Evolutionary conservation across 2,113 vertebrate genomes (phyloP), one percentile per base, ranked within the genome.

Genomic region (Catharus fuscescens): DNA sequence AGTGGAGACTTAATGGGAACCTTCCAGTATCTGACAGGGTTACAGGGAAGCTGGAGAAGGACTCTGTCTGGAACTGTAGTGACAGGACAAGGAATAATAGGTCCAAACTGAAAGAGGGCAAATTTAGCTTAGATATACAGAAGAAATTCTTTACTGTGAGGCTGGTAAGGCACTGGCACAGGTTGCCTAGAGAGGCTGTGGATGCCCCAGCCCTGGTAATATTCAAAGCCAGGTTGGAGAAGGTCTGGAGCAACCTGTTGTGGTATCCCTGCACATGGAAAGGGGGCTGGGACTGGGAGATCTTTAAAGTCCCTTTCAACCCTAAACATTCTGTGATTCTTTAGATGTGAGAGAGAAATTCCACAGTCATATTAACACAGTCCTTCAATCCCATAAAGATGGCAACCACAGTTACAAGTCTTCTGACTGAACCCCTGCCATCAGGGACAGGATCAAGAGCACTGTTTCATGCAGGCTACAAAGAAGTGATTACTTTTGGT

Each of bases 401-500:
- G 88, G 38, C 87, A 89, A 40, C 60, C 91, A 59, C 47, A 77
- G 67, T 65, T 32, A 23, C 2, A 4, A 67, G 81, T 78, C 72
- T 80, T 77, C 77, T 53, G 69, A 91, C 0, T 31, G 73, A 95
- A 81, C 16, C 18, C 40, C 23, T 64, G 70, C 70, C 76, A 72
- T 19, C 40, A 85, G 53, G 57, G 89, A n/a, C 94, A 93, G 83
- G 83, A 71, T 82, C 36, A 31, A 84, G 62, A 88, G 62, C 84
- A 64, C 42, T 67, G 42, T 52, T 87, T 85, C 52, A 87, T 4
- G 40, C 45, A 94, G 85, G 72, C 74, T 87, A 52, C 71, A 95
- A 71, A 88, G 56, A 78, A 92, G 54, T 81, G 72, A 95, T 83
- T 76, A 76, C 82, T 84, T 97, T 96, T 97, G 90, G 84, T 97